Percentiles rank a stretch among this genome's conserved stretches.
phyloP scores from a whole-genome alignment of 2,797 vertebrate species.

The Gymnoscopelus braueri region DNA sequence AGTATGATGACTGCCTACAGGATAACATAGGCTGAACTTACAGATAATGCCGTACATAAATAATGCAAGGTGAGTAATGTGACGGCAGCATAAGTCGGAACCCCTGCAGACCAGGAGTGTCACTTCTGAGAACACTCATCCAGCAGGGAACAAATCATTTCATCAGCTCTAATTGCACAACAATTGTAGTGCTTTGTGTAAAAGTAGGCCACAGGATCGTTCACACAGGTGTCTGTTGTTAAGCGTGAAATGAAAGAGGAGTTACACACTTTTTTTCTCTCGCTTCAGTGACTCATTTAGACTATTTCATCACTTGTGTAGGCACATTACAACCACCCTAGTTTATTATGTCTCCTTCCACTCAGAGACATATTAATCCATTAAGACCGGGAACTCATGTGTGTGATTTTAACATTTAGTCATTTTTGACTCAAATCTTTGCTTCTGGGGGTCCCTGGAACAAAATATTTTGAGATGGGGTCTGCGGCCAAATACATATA shows the following conservation, averaged over 20 bases:
- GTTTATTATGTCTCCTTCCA: slow-evolving; percentile 48
- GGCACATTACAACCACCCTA: slow-evolving; percentile 55
- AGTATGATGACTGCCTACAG: too few species aligned
- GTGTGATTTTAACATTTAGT: too few species aligned
- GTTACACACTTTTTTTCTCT: slow-evolving; percentile 37
- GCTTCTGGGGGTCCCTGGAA: too few species aligned
- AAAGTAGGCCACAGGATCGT: slow-evolving; percentile 33
- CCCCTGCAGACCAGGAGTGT: neutral
- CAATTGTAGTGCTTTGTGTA: slow-evolving; percentile 28
- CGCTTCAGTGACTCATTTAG: slow-evolving; percentile 66
- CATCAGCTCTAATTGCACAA: slow-evolving; percentile 28
- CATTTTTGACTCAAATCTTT: too few species aligned
- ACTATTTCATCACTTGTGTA: slow-evolving; percentile 64
- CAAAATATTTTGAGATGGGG: too few species aligned
- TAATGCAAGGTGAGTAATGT: neutral
- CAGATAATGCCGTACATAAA: neutral
- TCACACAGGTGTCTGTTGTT: slow-evolving; percentile 51
- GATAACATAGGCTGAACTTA: too few species aligned
- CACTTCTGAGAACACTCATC: too few species aligned
- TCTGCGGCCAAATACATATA: too few species aligned
- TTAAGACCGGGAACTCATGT: too few species aligned
- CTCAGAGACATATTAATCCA: slow-evolving; percentile 41
- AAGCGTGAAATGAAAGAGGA: slow-evolving; percentile 51
- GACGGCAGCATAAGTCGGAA: slow-evolving; percentile 6
- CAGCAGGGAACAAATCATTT: slow-evolving; percentile 1